phyloP scores from a whole-genome alignment of 1,140 invertebrate species.

The Drosophila punjabiensis region DNA sequence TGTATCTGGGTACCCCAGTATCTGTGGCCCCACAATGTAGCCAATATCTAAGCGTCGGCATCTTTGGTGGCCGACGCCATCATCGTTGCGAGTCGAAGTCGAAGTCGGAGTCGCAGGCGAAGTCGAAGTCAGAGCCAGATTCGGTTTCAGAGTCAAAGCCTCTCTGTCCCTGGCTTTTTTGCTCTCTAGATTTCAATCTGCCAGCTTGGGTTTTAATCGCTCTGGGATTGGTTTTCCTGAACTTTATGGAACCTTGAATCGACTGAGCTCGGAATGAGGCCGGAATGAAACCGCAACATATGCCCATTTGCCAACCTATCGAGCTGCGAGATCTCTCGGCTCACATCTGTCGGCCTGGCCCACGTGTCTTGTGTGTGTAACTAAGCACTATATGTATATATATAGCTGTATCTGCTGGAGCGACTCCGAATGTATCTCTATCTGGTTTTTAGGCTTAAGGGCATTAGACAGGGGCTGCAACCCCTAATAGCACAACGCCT shows the following conservation, averaged over 20 bases:
- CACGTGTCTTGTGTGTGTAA: constrained; percentile 36
- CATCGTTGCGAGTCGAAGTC: constrained; percentile 33
- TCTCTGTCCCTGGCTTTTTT: constrained; percentile 17
- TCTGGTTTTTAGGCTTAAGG: constrained; percentile 59
- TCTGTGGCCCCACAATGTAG: constrained; percentile 53
- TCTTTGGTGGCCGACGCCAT: constrained; percentile 70
- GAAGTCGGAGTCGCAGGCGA: constrained; percentile 5
- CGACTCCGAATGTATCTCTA: constrained; percentile 31
- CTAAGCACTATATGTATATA: constrained; percentile 23
- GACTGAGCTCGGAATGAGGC: constrained; percentile 12
- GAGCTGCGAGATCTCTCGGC: constrained; percentile 18
- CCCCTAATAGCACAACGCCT: constrained; percentile 55
- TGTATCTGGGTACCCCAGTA: constrained; percentile 28
- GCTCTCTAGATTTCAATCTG: constrained; percentile 55
- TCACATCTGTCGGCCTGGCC: constrained; percentile 39
- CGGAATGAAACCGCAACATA: constrained; percentile 53
- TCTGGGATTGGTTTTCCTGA: constrained; percentile 52
- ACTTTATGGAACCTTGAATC: constrained; percentile 57
- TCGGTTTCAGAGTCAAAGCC: constrained; percentile 26
- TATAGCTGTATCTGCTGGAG: constrained; percentile 23
- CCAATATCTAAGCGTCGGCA: constrained; percentile 73
- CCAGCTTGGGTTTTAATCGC: constrained; percentile 53
- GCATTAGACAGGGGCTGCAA: constrained; percentile 53
- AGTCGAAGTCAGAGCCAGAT: constrained; percentile 22
- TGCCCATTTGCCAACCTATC: constrained; percentile 40